Conservation (phyloP, 2,113 vertebrate species). For the Halichoerus grypus region DNA sequence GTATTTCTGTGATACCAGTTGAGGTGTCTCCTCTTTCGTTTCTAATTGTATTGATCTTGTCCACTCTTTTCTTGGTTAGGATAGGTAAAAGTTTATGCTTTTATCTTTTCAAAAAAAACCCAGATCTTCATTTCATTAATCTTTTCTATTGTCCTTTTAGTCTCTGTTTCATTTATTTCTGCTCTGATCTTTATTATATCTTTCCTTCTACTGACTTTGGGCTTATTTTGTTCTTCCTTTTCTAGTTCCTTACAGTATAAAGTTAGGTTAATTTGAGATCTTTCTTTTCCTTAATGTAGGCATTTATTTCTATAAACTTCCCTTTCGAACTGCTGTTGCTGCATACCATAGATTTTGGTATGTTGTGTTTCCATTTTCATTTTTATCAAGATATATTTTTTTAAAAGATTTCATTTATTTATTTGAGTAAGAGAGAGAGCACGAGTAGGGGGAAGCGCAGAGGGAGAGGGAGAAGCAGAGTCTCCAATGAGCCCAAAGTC, state of each 20-base stretch:
- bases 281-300: neutral
- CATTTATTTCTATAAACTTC: neutral
- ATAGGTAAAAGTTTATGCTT: neutral
- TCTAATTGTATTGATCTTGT: neutral
- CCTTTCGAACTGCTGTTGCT: neutral
- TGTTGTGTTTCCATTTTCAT: constrained; percentile 6
- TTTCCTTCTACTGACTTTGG: neutral
- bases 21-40: neutral
- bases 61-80: neutral
- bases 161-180: neutral
- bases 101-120: neutral
- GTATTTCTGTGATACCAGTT: neutral
- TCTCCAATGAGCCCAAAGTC: neutral
- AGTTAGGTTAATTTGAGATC: neutral
- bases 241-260: neutral
- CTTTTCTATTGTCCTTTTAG: neutral
- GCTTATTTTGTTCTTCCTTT: neutral
- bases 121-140: neutral
- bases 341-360: neutral
- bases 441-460: neutral
- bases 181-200: neutral
- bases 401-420: neutral
- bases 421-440: neutral
- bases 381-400: neutral
- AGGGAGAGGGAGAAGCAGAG: neutral